Conservation (phyloP, 1,140 invertebrate genomes). For the Onthophagus taurus region DNA sequence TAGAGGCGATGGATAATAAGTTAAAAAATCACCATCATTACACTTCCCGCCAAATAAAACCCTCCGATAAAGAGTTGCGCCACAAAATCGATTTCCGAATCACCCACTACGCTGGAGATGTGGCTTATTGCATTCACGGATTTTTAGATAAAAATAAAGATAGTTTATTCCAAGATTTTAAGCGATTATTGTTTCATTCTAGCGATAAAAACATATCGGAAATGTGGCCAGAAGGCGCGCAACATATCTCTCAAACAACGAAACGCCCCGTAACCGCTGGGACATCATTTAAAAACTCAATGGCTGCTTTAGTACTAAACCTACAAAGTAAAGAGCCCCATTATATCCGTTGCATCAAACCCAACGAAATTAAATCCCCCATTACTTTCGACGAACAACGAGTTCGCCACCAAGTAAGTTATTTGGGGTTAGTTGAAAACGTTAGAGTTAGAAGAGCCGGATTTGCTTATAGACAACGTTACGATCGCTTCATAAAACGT, state of each 20-base stretch:
- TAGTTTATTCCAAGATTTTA: slow-evolving; percentile 91
- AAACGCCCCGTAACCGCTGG: slow-evolving; percentile 88
- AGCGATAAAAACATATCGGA: slow-evolving; percentile 61
- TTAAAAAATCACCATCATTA: slow-evolving; percentile 83
- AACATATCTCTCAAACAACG: slow-evolving; percentile 84
- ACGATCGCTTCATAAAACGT: slow-evolving; percentile 75
- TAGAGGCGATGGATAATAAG: slow-evolving; percentile 90
- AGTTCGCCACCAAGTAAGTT: slow-evolving; percentile 83
- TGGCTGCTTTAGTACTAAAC: slow-evolving; percentile 81
- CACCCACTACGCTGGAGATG: slow-evolving; percentile 90
- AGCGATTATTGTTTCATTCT: slow-evolving; percentile 78
- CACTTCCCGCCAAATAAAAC: slow-evolving; percentile 73
- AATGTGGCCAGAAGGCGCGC: slow-evolving; percentile 94
- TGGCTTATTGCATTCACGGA: slow-evolving; percentile 79
- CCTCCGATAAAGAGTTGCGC: slow-evolving; percentile 68
- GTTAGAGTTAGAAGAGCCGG: slow-evolving; percentile 87
- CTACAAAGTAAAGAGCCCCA: slow-evolving; percentile 88
- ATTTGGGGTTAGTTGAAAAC: slow-evolving; percentile 87
- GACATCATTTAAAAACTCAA: slow-evolving; percentile 89
- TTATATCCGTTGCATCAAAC: slow-evolving; percentile 94
- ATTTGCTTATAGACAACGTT: slow-evolving; percentile 84
- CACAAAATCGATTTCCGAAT: slow-evolving; percentile 47
- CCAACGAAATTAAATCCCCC: slow-evolving; percentile 86
- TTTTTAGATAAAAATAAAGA: slow-evolving; percentile 97
- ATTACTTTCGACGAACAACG: slow-evolving; percentile 67